Evolutionary conservation across 2,888 invertebrate species (phyloP).

Genomic region (Abrostola tripartita): DNA sequence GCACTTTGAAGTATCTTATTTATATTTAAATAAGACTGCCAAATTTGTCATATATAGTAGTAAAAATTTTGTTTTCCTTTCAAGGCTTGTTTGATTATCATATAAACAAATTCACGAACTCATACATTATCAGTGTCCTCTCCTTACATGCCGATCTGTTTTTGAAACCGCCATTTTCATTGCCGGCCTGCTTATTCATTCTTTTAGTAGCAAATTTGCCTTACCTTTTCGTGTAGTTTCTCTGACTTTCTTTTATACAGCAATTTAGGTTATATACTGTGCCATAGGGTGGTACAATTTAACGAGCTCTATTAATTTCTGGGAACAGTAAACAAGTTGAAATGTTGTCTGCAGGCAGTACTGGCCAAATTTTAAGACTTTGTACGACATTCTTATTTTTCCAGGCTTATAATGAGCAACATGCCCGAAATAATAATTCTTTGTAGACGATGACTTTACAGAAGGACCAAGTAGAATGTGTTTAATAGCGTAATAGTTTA

Average conservation of each 20-base stretch:
- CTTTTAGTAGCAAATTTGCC: constrained; percentile 1
- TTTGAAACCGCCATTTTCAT: constrained; percentile 4
- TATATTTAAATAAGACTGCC: no score
- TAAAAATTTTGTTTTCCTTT: no score
- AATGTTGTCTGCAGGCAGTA: neutral
- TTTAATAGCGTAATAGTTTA: no score
- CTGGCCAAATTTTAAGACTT: neutral
- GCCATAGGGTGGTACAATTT: constrained; percentile 2
- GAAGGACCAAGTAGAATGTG: no score
- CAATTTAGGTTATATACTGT: constrained; percentile 11
- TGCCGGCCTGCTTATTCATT: constrained; percentile 6
- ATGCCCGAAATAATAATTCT: no score
- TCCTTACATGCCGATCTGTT: neutral
- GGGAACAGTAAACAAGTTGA: neutral
- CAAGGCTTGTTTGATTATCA: no score
- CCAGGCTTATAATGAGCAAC: no score
- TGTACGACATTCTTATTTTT: neutral
- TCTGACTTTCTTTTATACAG: neutral
- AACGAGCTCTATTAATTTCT: neutral
- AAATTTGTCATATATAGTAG: no score
- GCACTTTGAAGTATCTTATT: no score
- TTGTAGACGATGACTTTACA: no score
- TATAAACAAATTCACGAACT: no score
- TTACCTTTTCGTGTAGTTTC: constrained; percentile 8
- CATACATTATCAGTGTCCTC: constrained; percentile 7